Evolutionary conservation across 1,140 invertebrate genomes (phyloP).

Genomic region (Cecropterus lyciades): DNA sequence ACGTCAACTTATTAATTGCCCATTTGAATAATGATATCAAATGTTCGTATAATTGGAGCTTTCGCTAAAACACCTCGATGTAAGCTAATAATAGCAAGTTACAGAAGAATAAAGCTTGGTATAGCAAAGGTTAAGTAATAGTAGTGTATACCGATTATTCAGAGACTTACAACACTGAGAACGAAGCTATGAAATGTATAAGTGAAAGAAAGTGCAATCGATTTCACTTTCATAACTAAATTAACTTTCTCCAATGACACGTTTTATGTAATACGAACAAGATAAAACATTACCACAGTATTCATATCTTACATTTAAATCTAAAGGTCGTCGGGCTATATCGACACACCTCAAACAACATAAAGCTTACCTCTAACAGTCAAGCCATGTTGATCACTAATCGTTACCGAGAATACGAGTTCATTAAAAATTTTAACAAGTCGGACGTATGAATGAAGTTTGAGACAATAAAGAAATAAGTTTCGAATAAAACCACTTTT

Average conservation of each 20-base stretch:
- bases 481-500: slow-evolving; percentile 46
- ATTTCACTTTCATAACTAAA: slow-evolving; percentile 84
- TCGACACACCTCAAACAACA: slow-evolving; percentile 44
- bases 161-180: slow-evolving; percentile 49
- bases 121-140: slow-evolving; percentile 21
- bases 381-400: slow-evolving; percentile 12
- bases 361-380: slow-evolving; percentile 12
- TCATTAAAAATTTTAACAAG: slow-evolving; percentile 41
- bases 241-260: slow-evolving; percentile 83
- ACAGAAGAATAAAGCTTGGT: slow-evolving; percentile 12
- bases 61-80: not conserved
- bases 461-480: slow-evolving; percentile 29
- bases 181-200: slow-evolving; percentile 75
- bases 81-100: slow-evolving; percentile 2
- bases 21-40: too few species aligned
- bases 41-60: not conserved
- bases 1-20: not conserved
- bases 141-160: slow-evolving; percentile 43
- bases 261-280: slow-evolving; percentile 78
- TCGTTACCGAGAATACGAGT: slow-evolving; percentile 18
- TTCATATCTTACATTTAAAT: slow-evolving; percentile 61
- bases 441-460: slow-evolving; percentile 31
- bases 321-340: slow-evolving; percentile 70
- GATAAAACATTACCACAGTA: slow-evolving; percentile 76
- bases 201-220: slow-evolving; percentile 83